These are phyloP conservation scores for Ceratitis capitata DNA, from an alignment of 1,140 invertebrate species.

Conservation along the genomic window DNA sequence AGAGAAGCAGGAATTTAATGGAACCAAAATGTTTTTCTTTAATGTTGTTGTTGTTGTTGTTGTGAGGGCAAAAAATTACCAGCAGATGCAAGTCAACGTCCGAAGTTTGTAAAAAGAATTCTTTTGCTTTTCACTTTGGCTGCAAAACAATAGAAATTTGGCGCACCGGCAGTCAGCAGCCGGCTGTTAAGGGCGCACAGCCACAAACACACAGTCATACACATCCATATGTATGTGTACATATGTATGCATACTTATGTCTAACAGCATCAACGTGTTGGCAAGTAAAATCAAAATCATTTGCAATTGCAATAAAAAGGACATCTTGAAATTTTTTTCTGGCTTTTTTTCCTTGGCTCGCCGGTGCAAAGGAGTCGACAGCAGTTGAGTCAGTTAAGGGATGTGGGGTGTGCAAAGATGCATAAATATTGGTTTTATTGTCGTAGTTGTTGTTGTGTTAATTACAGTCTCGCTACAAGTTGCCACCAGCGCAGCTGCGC, in stretches of 20 bases:
- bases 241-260: too few species aligned
- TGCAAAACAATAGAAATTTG: background rate
- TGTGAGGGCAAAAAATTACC: constrained; percentile 31
- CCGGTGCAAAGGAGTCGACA: background rate
- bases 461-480: too few species aligned
- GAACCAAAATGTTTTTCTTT: background rate
- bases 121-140: background rate
- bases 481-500: constrained; percentile 19
- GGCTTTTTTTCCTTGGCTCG: too few species aligned
- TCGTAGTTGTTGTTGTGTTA: background rate
- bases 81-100: constrained; percentile 63
- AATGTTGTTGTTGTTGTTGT: background rate
- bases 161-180: constrained; percentile 12
- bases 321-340: too few species aligned
- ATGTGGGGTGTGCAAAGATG: background rate
- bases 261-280: constrained; percentile 32
- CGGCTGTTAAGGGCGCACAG: background rate
- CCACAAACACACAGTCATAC: background rate
- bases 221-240: too few species aligned
- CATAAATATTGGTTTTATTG: background rate
- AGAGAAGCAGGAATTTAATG: background rate
- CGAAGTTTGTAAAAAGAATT: constrained; percentile 46
- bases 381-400: background rate
- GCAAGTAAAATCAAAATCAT: constrained; percentile 54
- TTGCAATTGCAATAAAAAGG: constrained; percentile 51